Conservation (phyloP, 2,113 vertebrate species). For the Odocoileus virginianus region DNA sequence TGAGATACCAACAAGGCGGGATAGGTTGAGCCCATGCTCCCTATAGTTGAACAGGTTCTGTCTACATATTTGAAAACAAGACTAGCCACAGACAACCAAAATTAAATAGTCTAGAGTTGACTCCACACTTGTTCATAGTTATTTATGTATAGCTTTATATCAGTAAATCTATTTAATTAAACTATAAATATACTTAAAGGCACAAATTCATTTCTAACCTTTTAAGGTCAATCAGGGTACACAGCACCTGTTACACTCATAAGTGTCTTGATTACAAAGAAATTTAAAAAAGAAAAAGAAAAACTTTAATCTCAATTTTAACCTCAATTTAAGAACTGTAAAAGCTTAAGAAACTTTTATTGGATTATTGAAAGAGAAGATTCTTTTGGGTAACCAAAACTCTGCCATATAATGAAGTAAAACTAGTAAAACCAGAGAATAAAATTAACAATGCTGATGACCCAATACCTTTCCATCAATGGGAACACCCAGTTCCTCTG, state of each 20-base stretch:
- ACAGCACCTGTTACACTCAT: not conserved
- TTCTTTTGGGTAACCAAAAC: not conserved
- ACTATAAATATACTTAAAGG: conserved; percentile 22
- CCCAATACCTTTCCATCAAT: conserved; percentile 87
- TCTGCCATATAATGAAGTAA: not conserved
- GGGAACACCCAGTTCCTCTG: conserved; percentile 88
- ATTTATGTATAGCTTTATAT: not conserved
- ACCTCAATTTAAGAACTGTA: conserved; percentile 36
- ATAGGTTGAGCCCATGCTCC: not conserved
- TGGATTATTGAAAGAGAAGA: conserved; percentile 18
- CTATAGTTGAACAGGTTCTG: not conserved
- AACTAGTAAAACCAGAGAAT: not conserved
- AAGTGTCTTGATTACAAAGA: conserved; percentile 18
- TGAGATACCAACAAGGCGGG: not conserved
- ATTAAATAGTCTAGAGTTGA: not conserved
- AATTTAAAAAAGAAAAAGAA: not conserved
- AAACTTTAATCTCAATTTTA: not conserved
- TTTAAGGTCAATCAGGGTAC: conserved; percentile 8
- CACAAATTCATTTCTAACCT: not conserved
- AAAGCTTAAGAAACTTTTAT: not conserved
- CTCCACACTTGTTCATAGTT: conserved; percentile 9
- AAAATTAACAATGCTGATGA: conserved; percentile 30
- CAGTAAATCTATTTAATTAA: conserved; percentile 8
- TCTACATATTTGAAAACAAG: not conserved
- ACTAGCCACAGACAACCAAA: conserved; percentile 1